These are phyloP conservation scores for Stigmatopora argus DNA, from an alignment of 2,113 vertebrate species.

Conservation along the genomic window DNA sequence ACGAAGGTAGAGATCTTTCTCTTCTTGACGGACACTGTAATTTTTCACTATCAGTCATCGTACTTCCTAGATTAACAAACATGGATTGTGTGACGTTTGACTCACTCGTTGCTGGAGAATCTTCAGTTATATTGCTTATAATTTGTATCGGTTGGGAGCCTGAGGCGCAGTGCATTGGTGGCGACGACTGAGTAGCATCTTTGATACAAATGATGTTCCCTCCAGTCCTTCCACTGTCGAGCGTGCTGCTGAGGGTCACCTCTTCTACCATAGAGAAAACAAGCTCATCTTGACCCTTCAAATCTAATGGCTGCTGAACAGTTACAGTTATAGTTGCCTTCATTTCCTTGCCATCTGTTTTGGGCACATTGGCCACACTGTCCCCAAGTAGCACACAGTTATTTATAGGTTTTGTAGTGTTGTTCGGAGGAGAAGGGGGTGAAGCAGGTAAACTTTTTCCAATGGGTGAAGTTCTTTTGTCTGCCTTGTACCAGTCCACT, in stretches of 20 bases:
- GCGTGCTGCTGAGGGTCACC: slow-evolving; percentile 82
- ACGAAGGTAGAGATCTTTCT: slow-evolving; percentile 67
- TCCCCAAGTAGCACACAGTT: slow-evolving; percentile 52
- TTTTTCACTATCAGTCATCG: slow-evolving; percentile 12
- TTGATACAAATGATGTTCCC: slow-evolving; percentile 88
- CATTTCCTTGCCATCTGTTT: slow-evolving; percentile 75
- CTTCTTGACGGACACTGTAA: slow-evolving; percentile 12
- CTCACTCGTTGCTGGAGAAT: slow-evolving; percentile 21
- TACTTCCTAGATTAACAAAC: background rate
- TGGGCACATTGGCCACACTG: slow-evolving; percentile 38
- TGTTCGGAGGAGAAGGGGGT: slow-evolving; percentile 50
- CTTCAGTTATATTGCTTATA: slow-evolving; percentile 86
- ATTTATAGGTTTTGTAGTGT: slow-evolving; percentile 54
- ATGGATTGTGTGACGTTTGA: background rate
- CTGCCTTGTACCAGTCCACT: slow-evolving; percentile 73
- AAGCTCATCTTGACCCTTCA: slow-evolving; percentile 90
- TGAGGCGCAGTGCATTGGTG: slow-evolving; percentile 61
- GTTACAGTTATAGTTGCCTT: slow-evolving; percentile 88
- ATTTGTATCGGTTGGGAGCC: slow-evolving; percentile 87
- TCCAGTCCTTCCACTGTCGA: slow-evolving; percentile 76
- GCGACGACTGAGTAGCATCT: slow-evolving; percentile 75
- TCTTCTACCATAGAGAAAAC: slow-evolving; percentile 96
- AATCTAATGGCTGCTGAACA: slow-evolving; percentile 88
- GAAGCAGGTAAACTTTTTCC: slow-evolving; percentile 89
- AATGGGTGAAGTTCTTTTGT: slow-evolving; percentile 80